Percentiles rank a stretch among this genome's conserved stretches.
Evolutionary conservation across 2,888 invertebrate genomes (phyloP).

Genomic region (Notodonta ziczac): DNA sequence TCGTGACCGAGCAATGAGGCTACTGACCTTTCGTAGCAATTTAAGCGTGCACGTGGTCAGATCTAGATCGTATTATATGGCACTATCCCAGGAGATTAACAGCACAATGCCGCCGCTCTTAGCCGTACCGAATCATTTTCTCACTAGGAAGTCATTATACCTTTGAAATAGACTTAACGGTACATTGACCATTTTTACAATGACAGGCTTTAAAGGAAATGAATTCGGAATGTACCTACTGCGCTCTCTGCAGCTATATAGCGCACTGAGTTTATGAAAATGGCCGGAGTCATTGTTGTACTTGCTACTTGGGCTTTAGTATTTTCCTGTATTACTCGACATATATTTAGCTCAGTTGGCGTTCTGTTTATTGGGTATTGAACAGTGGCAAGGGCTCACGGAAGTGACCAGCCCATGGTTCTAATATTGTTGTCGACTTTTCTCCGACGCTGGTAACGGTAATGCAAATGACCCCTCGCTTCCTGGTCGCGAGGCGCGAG

Average conservation of each 20-base stretch:
- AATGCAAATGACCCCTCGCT: constrained; percentile 74
- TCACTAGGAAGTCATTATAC: constrained; percentile 27
- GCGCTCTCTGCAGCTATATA: background rate
- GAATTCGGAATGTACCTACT: background rate
- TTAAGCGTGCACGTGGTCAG: constrained; percentile 59
- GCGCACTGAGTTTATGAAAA: background rate
- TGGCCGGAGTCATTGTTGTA: background rate
- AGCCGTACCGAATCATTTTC: constrained; percentile 24
- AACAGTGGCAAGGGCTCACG: constrained; percentile 49
- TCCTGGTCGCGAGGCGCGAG: constrained; percentile 62
- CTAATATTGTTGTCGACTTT: constrained; percentile 68
- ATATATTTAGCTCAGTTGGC: background rate
- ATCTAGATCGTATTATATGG: constrained; percentile 53
- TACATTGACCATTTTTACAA: constrained; percentile 10
- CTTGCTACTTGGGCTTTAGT: background rate
- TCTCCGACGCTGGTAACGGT: constrained; percentile 72
- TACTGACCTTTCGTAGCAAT: constrained; percentile 71
- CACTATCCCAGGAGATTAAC: constrained; percentile 27
- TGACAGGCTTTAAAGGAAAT: constrained; percentile 14
- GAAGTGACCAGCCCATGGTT: constrained; percentile 51
- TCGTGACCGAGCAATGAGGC: constrained; percentile 70
- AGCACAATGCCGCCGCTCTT: constrained; percentile 17
- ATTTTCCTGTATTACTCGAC: background rate
- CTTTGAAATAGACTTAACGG: constrained; percentile 19
- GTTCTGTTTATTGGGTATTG: constrained; percentile 30